A percentile compares a stretch with the other conserved stretches of the same genome.
Evolutionary conservation across 2,888 invertebrate species (phyloP).

Genomic region (Amphipoea oculea): DNA sequence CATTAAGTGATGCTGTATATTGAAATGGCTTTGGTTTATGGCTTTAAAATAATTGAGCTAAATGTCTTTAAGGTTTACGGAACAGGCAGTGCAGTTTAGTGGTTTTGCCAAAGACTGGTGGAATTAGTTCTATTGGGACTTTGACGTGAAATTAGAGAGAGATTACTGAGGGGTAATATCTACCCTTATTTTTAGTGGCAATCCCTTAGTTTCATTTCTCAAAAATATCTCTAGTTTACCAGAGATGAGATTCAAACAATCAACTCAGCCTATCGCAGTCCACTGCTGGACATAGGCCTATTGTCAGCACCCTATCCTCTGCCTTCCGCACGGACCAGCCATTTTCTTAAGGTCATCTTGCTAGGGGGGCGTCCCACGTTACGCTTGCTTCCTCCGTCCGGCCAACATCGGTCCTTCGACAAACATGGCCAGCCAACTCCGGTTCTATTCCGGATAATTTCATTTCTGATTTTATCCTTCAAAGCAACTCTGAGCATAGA

Average conservation of each 20-base stretch:
- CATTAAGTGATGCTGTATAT: constrained; percentile 12
- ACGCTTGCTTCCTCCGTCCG: too few species aligned
- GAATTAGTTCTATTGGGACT: neutral
- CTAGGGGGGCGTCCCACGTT: too few species aligned
- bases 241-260: neutral
- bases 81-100: neutral
- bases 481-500: too few species aligned
- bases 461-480: too few species aligned
- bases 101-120: neutral
- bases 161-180: neutral
- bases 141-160: neutral
- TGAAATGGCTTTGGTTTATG: constrained; percentile 13
- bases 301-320: too few species aligned
- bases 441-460: too few species aligned
- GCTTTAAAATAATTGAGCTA: constrained; percentile 12
- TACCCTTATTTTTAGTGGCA: neutral
- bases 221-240: neutral
- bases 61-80: neutral
- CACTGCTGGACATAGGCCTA: too few species aligned
- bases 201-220: neutral
- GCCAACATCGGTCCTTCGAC: too few species aligned
- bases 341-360: too few species aligned
- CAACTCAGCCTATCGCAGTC: too few species aligned
- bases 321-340: too few species aligned
- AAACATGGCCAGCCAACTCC: too few species aligned